Evolutionary conservation across 1,140 invertebrate species (phyloP).

Genomic region (Zaprionus camerounensis): DNA sequence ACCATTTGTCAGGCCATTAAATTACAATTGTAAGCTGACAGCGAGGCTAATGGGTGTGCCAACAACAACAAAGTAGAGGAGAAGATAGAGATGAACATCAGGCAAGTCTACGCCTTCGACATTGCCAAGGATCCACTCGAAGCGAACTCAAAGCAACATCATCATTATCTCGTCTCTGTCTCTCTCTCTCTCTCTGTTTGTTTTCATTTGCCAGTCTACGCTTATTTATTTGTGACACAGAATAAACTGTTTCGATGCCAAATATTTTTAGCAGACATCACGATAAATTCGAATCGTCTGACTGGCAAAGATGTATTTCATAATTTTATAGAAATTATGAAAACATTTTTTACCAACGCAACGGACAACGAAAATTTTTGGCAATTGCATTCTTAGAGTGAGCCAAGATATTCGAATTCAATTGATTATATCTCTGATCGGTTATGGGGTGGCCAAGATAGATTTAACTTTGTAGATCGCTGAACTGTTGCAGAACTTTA

Average conservation of each 20-base stretch:
- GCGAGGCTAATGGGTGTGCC: constrained; percentile 48
- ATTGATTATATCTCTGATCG: not conserved
- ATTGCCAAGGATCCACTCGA: constrained; percentile 78
- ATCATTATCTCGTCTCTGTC: constrained; percentile 23
- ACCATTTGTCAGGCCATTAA: constrained; percentile 61
- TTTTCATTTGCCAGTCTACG: constrained; percentile 22
- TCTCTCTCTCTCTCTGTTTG: constrained; percentile 39
- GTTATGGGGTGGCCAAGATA: not conserved
- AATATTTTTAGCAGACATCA: constrained; percentile 63
- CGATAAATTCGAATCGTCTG: constrained; percentile 63
- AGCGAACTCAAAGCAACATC: not conserved
- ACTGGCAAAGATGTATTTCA: constrained; percentile 48
- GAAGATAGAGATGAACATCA: not conserved
- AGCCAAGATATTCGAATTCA: not conserved
- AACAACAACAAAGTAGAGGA: constrained; percentile 11
- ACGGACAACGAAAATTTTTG: not conserved
- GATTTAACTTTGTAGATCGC: not conserved
- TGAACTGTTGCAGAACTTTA: too few species aligned
- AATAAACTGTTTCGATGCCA: constrained; percentile 65
- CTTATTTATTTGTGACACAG: constrained; percentile 57
- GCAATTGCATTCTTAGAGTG: not conserved
- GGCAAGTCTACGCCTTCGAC: constrained; percentile 23
- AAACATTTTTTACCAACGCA: constrained; percentile 32
- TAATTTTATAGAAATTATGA: constrained; percentile 50
- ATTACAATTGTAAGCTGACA: constrained; percentile 77